Evolutionary conservation across 2,113 vertebrate genomes (phyloP).

Genomic region (Willisornis vidua): DNA sequence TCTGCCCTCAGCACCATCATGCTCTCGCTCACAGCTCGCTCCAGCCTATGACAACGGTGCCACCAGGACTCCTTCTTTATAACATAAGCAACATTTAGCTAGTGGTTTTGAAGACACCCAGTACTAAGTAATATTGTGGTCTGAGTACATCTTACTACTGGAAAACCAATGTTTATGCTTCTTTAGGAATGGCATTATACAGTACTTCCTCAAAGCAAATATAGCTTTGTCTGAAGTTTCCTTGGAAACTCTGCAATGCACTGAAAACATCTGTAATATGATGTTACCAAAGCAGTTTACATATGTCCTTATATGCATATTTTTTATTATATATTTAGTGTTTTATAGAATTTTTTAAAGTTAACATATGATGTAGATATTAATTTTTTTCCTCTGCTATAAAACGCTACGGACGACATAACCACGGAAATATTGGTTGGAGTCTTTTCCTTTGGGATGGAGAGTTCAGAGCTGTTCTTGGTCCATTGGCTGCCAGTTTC

Average conservation of each 20-base stretch:
- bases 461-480: conserved; percentile 33
- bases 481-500: conserved; percentile 7
- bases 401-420: conserved; percentile 78
- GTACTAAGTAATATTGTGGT: conserved; percentile 81
- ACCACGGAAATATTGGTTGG: conserved; percentile 72
- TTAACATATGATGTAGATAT: conserved; percentile 84
- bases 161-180: conserved; percentile 78
- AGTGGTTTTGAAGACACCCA: conserved; percentile 79
- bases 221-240: conserved; percentile 80
- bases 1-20: conserved; percentile 97
- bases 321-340: conserved; percentile 98
- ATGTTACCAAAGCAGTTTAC: conserved; percentile 99
- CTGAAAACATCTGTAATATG: conserved; percentile 91
- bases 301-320: conserved; percentile 98
- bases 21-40: conserved; percentile 95
- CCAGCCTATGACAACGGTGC: conserved; percentile 92
- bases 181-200: conserved; percentile 86
- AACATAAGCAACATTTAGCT: conserved; percentile 86
- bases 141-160: conserved; percentile 81
- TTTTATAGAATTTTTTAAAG: conserved; percentile 93
- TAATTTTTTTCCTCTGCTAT: conserved; percentile 79
- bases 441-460: conserved; percentile 57
- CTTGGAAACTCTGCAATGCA: conserved; percentile 83
- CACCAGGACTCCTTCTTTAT: conserved; percentile 77
- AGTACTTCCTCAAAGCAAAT: conserved; percentile 79